Base-by-base conservation (phyloP, 2,797 vertebrate species). In the Meda fulgida region DNA sequence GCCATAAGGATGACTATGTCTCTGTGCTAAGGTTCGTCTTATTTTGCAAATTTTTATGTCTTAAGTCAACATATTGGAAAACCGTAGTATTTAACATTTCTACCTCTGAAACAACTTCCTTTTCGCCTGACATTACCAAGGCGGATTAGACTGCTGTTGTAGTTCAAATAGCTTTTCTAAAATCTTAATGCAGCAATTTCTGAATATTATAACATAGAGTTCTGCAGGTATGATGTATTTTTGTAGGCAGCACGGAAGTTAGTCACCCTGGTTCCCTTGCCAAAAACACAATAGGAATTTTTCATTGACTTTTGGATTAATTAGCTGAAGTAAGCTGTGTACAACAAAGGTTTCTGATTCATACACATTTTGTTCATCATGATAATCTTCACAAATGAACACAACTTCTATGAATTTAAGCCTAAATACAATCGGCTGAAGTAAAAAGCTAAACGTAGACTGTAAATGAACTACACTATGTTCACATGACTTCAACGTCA, bases 1-100 rank as follows among this genome's bases (percentile, higher is more conserved):
- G 94, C 90, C 94, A 91, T 95, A 92, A 94, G 93, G 92, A 92
- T 90, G 92, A 92, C 92, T 93, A 93, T 93, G 93, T 94, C 89
- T 94, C 90, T 93, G 88, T 94, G 93, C 93, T 93, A 91, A 94
- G 94, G 95, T 96, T 95, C 90, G 95, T 95, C 89, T 93, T 93
- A 91, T 91, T 93, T 93, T 93, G 93, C 90, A 91, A 90, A 85
- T 87, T 92, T 75, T 80, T 78, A 58, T 63, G 53, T 84, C 21
- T 69, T 77, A 31, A 51, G 83, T 80, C 67, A 65, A 80, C 84
- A 80, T 80, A 63, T 58, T 23, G 2, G 5, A 72, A 36, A 46
- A 21, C 21, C 7, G 7, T 23, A 55, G 23, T 58, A 58, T 58
- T 58, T 13, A 14, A 26, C n/a, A 26, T 63, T 65, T 65, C 3